Percentiles rank a stretch among this genome's conserved stretches.
These are phyloP conservation scores for Linepithema humile DNA, from an alignment of 1,140 invertebrate species.

Conservation along the genomic window DNA sequence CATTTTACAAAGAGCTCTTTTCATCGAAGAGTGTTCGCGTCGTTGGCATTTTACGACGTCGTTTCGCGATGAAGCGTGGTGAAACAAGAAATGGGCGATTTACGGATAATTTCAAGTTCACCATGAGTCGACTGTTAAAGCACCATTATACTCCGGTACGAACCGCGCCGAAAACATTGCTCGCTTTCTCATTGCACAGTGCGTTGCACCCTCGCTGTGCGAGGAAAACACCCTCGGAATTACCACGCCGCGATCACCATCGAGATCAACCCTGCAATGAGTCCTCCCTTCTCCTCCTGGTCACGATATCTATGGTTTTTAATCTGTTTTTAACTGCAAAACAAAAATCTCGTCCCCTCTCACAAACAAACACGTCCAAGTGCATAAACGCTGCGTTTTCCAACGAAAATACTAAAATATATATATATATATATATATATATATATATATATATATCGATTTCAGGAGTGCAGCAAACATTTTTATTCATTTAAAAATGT, in stretches of 20 bases:
- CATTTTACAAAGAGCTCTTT: neutral
- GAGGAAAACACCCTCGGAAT: constrained; percentile 59
- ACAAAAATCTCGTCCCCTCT: constrained; percentile 29
- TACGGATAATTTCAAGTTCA: constrained; percentile 46
- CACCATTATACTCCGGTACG: constrained; percentile 48
- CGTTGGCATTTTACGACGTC: constrained; percentile 27
- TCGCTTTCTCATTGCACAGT: constrained; percentile 42
- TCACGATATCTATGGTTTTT: constrained; percentile 49
- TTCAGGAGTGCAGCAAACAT: neutral
- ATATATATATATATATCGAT: neutral
- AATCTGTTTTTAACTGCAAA: constrained; percentile 56
- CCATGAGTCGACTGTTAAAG: constrained; percentile 54
- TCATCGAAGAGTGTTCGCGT: neutral
- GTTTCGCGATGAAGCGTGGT: constrained; percentile 20
- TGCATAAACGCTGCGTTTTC: constrained; percentile 24
- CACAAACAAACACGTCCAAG: constrained; percentile 18
- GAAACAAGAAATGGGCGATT: constrained; percentile 27
- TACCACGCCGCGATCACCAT: constrained; percentile 48
- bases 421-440: no score
- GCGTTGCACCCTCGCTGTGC: constrained; percentile 24
- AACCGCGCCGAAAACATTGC: constrained; percentile 60
- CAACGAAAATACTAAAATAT: neutral
- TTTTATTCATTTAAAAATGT: neutral
- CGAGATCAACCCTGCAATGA: constrained; percentile 15
- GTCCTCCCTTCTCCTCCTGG: neutral